Evolutionary conservation across 2,113 vertebrate species (phyloP).

Genomic region (Cyanistes caeruleus): DNA sequence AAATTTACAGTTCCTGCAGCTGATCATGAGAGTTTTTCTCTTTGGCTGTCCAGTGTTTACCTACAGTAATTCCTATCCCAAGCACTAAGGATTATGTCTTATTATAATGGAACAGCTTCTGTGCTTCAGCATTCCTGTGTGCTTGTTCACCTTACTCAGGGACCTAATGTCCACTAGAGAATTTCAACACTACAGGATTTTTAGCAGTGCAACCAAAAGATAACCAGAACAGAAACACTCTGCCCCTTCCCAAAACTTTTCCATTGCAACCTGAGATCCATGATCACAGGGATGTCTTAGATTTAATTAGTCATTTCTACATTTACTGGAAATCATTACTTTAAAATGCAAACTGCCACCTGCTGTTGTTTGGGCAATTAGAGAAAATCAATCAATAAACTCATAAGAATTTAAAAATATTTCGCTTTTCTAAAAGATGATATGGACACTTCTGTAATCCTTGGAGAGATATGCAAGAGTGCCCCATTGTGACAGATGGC

Average conservation of each 20-base stretch:
- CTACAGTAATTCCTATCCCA: not conserved
- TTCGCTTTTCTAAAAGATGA: not conserved
- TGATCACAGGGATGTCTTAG: not conserved
- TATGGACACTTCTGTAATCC: not conserved
- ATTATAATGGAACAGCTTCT: not conserved
- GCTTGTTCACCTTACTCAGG: not conserved
- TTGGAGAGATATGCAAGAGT: not conserved
- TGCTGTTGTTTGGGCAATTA: not conserved
- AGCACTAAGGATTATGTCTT: not conserved
- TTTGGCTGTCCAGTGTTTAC: not conserved
- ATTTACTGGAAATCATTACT: not conserved
- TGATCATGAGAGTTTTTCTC: not conserved
- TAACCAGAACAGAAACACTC: not conserved
- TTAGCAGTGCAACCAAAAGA: not conserved
- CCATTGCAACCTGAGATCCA: not conserved
- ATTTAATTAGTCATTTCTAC: not conserved
- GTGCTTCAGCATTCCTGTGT: not conserved
- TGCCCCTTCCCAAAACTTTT: not conserved
- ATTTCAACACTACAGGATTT: not conserved
- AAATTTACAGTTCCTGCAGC: not conserved
- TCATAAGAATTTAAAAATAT: not conserved
- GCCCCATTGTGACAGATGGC: not conserved
- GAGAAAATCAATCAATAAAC: not conserved
- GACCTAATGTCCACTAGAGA: not conserved
- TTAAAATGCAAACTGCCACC: not conserved